phyloP scores from a whole-genome alignment of 2,113 vertebrate genomes.

The Neodon shergylaensis region DNA sequence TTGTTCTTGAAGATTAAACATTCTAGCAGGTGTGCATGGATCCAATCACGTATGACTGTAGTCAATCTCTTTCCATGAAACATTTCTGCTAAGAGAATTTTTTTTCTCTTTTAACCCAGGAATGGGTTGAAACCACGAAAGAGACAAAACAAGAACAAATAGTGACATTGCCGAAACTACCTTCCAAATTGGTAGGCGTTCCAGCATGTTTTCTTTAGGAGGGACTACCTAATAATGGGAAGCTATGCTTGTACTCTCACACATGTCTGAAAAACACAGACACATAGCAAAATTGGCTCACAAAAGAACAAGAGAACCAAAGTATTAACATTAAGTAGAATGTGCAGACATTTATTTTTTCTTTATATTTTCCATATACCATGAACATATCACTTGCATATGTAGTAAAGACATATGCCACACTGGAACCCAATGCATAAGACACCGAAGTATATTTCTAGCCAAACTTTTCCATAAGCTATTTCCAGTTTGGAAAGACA shows the following conservation, averaged over 20 bases:
- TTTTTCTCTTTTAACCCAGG: neutral
- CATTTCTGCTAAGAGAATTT: neutral
- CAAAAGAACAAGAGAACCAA: neutral
- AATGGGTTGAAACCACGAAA: neutral
- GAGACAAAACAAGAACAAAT: neutral
- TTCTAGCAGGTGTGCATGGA: neutral
- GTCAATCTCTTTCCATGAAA: neutral
- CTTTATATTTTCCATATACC: neutral
- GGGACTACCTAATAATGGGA: neutral
- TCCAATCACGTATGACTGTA: no score
- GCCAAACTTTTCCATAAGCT: conserved; percentile 3
- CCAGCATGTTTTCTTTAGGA: neutral
- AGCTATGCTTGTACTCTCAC: neutral
- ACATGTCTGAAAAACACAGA: neutral
- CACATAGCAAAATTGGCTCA: neutral
- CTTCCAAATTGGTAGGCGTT: neutral
- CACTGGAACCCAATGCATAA: neutral
- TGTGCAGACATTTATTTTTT: neutral
- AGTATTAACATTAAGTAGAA: neutral
- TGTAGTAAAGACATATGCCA: neutral
- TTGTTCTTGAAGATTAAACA: neutral
- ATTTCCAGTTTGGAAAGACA: neutral
- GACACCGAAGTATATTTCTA: neutral
- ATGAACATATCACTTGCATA: neutral
- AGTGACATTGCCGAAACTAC: neutral